A percentile compares a stretch with the other conserved stretches of the same genome.
These are phyloP conservation scores for Onchidella celtica DNA, from an alignment of 2,888 invertebrate species.

Conservation along the genomic window DNA sequence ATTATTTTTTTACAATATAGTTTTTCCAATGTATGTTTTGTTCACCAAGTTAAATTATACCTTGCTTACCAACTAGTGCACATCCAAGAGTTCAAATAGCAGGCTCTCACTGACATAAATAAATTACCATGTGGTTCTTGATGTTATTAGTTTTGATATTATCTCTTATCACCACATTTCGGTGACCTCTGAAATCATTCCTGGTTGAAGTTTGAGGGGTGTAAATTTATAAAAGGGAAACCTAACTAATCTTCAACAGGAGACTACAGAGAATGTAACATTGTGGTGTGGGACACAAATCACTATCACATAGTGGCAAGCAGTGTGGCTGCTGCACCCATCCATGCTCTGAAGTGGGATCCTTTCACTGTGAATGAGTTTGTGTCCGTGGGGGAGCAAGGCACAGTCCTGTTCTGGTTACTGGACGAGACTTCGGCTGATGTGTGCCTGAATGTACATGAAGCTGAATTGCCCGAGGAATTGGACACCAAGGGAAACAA, in stretches of 20 bases:
- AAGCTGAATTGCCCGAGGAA: slow-evolving; percentile 76
- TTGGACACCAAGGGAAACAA: slow-evolving; percentile 53
- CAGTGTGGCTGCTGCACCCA: slow-evolving; percentile 69
- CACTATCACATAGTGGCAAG: slow-evolving; percentile 69
- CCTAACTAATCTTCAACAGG: slow-evolving; percentile 71
- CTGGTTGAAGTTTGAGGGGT: too few species aligned
- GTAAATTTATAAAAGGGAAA: too few species aligned
- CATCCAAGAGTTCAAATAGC: too few species aligned
- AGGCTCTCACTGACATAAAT: too few species aligned
- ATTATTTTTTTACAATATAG: too few species aligned
- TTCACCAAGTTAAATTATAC: too few species aligned
- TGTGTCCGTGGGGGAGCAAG: slow-evolving; percentile 74
- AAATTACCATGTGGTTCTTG: too few species aligned
- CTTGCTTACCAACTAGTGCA: too few species aligned
- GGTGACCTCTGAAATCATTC: too few species aligned
- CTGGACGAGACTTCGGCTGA: slow-evolving; percentile 71
- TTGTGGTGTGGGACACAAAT: slow-evolving; percentile 76
- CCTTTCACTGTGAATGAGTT: slow-evolving; percentile 78
- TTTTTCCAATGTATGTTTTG: too few species aligned
- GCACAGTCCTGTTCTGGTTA: slow-evolving; percentile 76
- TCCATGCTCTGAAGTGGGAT: slow-evolving; percentile 77
- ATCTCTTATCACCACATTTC: too few species aligned
- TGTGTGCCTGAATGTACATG: slow-evolving; percentile 73
- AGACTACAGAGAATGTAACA: slow-evolving; percentile 74
- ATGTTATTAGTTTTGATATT: too few species aligned